Conservation (phyloP, 2,888 invertebrate genomes). For the Kryphioiulus occultus region DNA sequence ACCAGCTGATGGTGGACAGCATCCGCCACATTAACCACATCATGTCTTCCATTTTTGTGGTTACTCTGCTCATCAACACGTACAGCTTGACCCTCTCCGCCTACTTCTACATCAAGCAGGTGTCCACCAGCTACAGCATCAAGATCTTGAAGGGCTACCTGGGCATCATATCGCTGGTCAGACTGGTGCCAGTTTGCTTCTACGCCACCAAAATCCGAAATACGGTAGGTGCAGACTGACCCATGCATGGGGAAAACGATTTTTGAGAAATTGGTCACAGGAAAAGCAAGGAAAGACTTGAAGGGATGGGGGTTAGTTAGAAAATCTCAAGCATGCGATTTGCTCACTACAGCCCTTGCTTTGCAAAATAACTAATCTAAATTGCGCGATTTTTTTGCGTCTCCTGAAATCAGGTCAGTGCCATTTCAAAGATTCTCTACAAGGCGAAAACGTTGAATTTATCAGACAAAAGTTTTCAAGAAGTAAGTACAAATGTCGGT, state of each 20-base stretch:
- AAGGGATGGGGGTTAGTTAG: too few species aligned
- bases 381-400: too few species aligned
- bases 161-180: neutral
- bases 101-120: slow-evolving; percentile 44
- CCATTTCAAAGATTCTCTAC: slow-evolving; percentile 37
- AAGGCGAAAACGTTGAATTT: neutral
- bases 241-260: neutral
- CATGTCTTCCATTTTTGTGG: slow-evolving; percentile 31
- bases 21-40: slow-evolving; percentile 43
- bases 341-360: too few species aligned
- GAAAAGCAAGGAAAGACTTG: too few species aligned
- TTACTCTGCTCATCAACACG: slow-evolving; percentile 22
- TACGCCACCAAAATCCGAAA: slow-evolving; percentile 22
- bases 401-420: neutral
- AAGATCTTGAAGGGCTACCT: slow-evolving; percentile 11
- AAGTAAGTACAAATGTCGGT: neutral
- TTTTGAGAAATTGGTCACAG: neutral
- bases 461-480: slow-evolving; percentile 11
- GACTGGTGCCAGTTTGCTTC: slow-evolving; percentile 8
- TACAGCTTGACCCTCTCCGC: neutral
- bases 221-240: neutral
- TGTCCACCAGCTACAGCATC: slow-evolving; percentile 26
- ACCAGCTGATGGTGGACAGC: slow-evolving; percentile 45
- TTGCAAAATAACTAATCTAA: too few species aligned
- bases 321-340: too few species aligned